Evolutionary conservation across 2,888 invertebrate genomes (phyloP), one percentile per base, ranked within the genome.

Genomic region (Tenthredo distinguenda): DNA sequence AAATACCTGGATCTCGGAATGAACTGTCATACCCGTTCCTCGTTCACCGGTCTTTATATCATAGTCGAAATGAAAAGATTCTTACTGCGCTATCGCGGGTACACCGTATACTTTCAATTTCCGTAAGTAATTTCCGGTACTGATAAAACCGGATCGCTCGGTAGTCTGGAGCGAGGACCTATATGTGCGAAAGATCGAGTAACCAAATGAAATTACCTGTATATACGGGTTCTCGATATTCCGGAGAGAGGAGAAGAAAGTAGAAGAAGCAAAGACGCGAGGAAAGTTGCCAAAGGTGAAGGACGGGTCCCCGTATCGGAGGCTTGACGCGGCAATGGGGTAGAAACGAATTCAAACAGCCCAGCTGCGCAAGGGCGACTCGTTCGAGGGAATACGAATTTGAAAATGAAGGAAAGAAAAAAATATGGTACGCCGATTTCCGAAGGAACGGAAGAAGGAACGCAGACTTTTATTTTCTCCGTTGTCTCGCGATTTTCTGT

Each of bases 341-440:
- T 81, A 62, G 81, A 81, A 81, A 81, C 62, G 62, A 81, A 81
- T 81, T 81, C 40, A 81, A 81, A 81, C 21, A 62, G 40, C 37
- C 21, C 37, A 43, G 76, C 5, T 40, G 21, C 10, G 55, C 9
- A 34, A 34, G 77, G 55, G 31, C 34, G 21, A 50, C 40, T 37
- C 37, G 21, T 34, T 40, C 21, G 81, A 62, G 81, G 58, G 40
- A 62, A 62, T 37, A 55, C 55, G 55, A 50, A 81, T 81, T 74
- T 21, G 50, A 47, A 47, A 47, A 26, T 10, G 9, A 26, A 76
- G 26, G 55, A 34, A 2, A 55, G 5, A 26, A 50, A 77, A 34
- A 34, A 34, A n/a, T 50, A 31, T 26, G 76, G 74, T 12, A 43
- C 15, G 12, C 4, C 37, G 71, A 71, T 71, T 71, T 34, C 37